Conservation (phyloP, 2,888 invertebrate genomes). For the Diarsia mendica region DNA sequence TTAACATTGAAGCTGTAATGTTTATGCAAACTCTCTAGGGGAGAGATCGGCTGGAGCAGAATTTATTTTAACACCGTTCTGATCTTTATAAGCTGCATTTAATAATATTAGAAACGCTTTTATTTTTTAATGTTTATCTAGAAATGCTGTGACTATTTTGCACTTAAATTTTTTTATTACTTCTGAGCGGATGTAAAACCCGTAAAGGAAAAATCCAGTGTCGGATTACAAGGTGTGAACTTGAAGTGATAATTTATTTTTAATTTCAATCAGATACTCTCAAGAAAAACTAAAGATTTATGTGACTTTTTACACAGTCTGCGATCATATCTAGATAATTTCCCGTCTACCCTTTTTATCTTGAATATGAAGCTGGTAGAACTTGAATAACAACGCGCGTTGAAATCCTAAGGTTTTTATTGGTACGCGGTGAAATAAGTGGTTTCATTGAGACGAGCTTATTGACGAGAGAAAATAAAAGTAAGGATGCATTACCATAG, state of each 20-base stretch:
- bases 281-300: conserved; percentile 47
- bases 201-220: conserved; percentile 18
- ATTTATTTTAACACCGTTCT: conserved; percentile 26
- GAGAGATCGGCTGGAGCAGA: conserved; percentile 15
- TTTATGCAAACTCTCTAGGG: conserved; percentile 32
- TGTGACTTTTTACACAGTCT: conserved; percentile 49
- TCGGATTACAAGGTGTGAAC: conserved; percentile 30
- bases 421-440: conserved; percentile 43
- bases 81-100: not conserved
- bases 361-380: conserved; percentile 49
- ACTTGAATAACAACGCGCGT: conserved; percentile 61
- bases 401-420: conserved; percentile 52
- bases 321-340: conserved; percentile 64
- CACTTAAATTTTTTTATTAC: not conserved
- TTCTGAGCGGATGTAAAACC: conserved; percentile 18
- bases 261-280: conserved; percentile 39
- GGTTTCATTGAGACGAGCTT: conserved; percentile 52
- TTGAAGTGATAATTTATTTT: conserved; percentile 50
- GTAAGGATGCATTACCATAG: conserved; percentile 50
- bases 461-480: conserved; percentile 59
- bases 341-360: conserved; percentile 62
- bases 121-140: not conserved
- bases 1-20: conserved; percentile 47
- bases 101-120: not conserved
- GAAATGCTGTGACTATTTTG: not conserved